Conservation (phyloP, 92 coral and sea anemone genomes). For the Bergia sp. region DNA sequence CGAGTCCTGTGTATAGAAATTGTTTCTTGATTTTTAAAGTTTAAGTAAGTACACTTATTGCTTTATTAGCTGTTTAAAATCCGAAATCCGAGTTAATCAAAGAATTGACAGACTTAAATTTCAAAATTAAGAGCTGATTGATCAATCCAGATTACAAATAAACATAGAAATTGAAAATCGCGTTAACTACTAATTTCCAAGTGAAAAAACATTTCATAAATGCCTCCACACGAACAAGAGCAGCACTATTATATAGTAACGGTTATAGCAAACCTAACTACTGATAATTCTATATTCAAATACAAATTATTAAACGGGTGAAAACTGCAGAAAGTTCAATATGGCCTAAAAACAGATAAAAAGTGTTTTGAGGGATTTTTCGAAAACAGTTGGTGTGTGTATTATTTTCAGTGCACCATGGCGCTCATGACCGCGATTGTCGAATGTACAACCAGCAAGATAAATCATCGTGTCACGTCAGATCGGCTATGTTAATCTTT, state of each 20-base stretch:
- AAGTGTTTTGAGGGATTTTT: not conserved
- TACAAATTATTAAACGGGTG: too few relatives aligned
- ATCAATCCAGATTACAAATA: too few relatives aligned
- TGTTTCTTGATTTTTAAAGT: too few relatives aligned
- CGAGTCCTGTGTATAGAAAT: too few relatives aligned
- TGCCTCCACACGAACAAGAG: too few relatives aligned
- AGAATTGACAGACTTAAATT: too few relatives aligned
- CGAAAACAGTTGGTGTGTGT: not conserved
- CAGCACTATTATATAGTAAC: not conserved
- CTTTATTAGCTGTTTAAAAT: too few relatives aligned
- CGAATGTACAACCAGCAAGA: not conserved
- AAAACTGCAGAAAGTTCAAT: not conserved
- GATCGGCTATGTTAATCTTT: not conserved
- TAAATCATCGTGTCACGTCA: not conserved
- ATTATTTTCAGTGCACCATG: not conserved
- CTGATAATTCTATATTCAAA: not conserved
- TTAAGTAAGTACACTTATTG: too few relatives aligned
- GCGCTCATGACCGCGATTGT: not conserved
- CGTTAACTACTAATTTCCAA: not conserved
- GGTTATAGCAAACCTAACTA: not conserved
- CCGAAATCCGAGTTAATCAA: too few relatives aligned
- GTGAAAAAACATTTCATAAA: not conserved
- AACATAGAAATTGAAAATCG: too few relatives aligned
- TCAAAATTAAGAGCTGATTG: too few relatives aligned
- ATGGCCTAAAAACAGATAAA: not conserved